Evolutionary conservation across 2,113 vertebrate species (phyloP), one percentile per base, ranked within the genome.

Genomic region (Columbina picui): DNA sequence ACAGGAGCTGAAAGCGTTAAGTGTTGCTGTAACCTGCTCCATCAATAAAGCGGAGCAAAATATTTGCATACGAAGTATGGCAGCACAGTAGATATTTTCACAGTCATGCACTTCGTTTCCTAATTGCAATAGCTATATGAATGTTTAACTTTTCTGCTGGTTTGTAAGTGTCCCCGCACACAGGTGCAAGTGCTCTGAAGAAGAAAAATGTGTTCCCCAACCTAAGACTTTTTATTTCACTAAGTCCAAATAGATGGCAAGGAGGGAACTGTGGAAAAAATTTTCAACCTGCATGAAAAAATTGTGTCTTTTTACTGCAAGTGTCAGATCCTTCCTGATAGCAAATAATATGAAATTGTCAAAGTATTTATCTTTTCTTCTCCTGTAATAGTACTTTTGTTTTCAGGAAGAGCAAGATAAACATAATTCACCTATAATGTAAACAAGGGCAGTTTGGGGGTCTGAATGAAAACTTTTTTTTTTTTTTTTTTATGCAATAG

Each of bases 41-140:
- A 1, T 23, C 32, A 3, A 17, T 11, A 43, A 60, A 68, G 8
- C 1, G 12, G n/a, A 30, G 34, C 10, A 5, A 50, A 78, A 15
- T 10, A 6, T n/a, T 49, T n/a, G 32, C 6, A 0, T 15, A 2
- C 3, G 3, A 30, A 41, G 39, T 2, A 1, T 10, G 22, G 13
- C 55, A 74, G 41, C 5, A 1, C 23, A 1, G 12, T 5, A 8
- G 20, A n/a, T 49, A 3, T 8, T 21, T 23, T 70, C 52, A 19
- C 41, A 25, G 43, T 25, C 32, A 14, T 1, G 15, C 10, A 4
- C 25, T 12, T 7, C 14, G 9, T 14, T 82, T 59, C 32, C 47
- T 49, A 14, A 6, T 52, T 68, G 55, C 45, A 19, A 1, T 3
- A 57, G 29, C 22, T 47, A 2, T 4, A 2, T 10, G 26, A 13